Evolutionary conservation across 2,888 invertebrate genomes (phyloP), one percentile per base, ranked within the genome.

Genomic region (Proisotoma minuta): DNA sequence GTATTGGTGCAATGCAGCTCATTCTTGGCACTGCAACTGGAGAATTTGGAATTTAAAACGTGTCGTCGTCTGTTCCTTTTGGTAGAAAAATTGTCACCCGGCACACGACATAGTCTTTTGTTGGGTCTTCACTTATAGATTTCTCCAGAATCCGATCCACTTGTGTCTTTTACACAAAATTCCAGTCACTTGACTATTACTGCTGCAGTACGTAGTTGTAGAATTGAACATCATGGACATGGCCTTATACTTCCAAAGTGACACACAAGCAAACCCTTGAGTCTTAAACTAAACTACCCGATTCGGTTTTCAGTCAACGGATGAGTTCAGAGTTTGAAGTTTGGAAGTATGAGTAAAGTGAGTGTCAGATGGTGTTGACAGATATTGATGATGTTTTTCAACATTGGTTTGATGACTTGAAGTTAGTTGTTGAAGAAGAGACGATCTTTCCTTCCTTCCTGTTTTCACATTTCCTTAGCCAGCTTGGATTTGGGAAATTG

Each of bases 311-410:
- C n/a, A n/a, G 15, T 10, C 15, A 34, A 34, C 34, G 34, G 34
- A 43, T 43, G 48, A 34, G 57, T 61, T 57, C 43, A n/a, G n/a
- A n/a, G 57, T 61, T 57, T 57, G 56, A 61, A 56, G 61, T 61
- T 61, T 53, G 62, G 62, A 58, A 63, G 59, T 57, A 57, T 57
- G 57, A 60, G 59, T 68, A 63, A 65, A 62, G 60, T 60, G 62
- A 63, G 66, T 69, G 65, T 65, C 72, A 72, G 69, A 72, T 72
- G 72, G 63, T 68, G 64, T 59, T 72, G 72, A 72, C 72, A 70
- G 70, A 69, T 72, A 72, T 72, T 72, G 70, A 72, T 72, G 72
- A 72, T 68, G 70, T 71, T 68, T 71, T 66, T 64, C 70, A 61
- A 59, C 57, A 48, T 60, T 63, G 59, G 62, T 61, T 68, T 60